phyloP scores from a whole-genome alignment of 2,797 vertebrate genomes.

The Rhinoraja longicauda region DNA sequence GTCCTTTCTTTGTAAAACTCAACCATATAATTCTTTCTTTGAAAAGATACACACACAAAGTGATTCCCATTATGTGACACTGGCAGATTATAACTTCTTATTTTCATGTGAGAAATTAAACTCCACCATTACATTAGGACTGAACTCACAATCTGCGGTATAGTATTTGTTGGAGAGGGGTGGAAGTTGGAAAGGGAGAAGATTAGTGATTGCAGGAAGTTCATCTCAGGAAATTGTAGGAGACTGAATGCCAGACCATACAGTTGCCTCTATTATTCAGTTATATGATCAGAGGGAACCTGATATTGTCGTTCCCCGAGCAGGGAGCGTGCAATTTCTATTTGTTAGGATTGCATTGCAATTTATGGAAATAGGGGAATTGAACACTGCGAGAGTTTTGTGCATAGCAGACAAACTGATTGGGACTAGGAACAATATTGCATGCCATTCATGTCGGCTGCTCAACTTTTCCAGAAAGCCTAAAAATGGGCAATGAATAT shows the following conservation, averaged over 20 bases:
- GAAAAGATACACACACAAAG: not conserved
- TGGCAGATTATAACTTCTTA: not conserved
- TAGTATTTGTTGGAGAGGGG: not conserved
- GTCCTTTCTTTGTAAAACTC: not conserved
- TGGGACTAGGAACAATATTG: not conserved
- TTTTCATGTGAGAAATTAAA: not conserved
- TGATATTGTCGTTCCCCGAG: not conserved
- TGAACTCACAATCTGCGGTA: not conserved
- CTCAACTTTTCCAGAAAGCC: not conserved
- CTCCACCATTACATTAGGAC: not conserved
- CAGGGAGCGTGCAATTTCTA: constrained; percentile 3
- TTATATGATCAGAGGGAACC: not conserved
- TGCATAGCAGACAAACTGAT: not conserved
- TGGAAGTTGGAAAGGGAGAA: not conserved
- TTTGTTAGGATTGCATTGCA: not conserved
- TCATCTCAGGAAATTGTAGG: constrained; percentile 10
- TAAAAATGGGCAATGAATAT: not conserved
- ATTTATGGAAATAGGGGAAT: not conserved
- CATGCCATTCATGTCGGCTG: not conserved
- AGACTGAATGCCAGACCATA: constrained; percentile 2
- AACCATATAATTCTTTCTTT: not conserved
- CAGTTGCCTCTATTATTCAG: not conserved
- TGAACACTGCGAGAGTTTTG: not conserved
- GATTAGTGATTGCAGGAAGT: constrained; percentile 26
- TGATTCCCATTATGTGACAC: not conserved